Conservation (phyloP, 1,140 invertebrate genomes). For the Protaetia brevitarsis region DNA sequence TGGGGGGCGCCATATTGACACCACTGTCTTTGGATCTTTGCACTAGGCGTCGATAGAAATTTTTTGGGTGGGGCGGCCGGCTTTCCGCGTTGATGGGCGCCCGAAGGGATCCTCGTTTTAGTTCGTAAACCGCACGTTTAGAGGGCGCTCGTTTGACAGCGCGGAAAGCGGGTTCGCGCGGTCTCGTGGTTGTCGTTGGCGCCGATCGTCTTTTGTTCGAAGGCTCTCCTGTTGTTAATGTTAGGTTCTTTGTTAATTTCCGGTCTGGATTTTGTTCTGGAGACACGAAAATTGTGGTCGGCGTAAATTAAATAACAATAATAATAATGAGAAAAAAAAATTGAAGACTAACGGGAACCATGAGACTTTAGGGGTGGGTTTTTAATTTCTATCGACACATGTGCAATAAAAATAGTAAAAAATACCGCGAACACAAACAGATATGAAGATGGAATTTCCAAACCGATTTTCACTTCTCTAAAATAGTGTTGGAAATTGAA, state of each 20-base stretch:
- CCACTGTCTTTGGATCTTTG: background rate
- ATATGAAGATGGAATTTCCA: too few relatives aligned
- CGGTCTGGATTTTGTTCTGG: background rate
- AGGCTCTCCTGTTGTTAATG: background rate
- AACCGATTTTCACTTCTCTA: too few relatives aligned
- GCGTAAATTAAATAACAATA: background rate
- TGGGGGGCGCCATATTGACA: background rate
- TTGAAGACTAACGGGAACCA: background rate
- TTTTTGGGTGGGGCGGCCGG: background rate
- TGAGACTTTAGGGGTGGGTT: background rate
- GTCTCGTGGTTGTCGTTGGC: background rate
- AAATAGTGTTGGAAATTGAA: too few relatives aligned
- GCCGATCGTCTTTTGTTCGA: background rate
- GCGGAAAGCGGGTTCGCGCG: background rate
- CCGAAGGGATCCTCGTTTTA: background rate
- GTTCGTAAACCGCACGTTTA: background rate
- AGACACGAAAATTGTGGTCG: background rate
- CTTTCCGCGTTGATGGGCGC: background rate
- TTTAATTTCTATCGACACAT: constrained; percentile 4
- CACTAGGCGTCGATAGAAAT: background rate
- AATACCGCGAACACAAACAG: too few relatives aligned
- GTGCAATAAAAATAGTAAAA: too few relatives aligned
- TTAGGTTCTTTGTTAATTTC: background rate
- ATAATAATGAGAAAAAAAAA: background rate
- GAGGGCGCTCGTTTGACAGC: background rate